These are phyloP conservation scores for Apteryx mantelli DNA, from an alignment of 2,113 vertebrate species.

Conservation along the genomic window DNA sequence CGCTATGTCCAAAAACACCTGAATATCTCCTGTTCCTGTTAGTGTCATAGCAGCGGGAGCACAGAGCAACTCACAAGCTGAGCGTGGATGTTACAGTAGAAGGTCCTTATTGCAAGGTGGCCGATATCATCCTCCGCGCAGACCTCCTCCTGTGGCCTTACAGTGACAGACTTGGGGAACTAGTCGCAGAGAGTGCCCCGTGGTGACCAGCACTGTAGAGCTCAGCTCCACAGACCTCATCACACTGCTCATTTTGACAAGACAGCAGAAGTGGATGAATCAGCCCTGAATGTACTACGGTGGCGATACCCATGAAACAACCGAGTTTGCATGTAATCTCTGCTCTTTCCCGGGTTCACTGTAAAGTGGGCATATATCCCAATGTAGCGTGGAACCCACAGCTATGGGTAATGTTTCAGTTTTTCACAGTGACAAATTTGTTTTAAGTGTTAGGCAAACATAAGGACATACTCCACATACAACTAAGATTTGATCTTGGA, in stretches of 20 bases:
- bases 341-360: neutral
- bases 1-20: neutral
- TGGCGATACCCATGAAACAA: neutral
- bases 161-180: neutral
- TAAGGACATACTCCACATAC: neutral
- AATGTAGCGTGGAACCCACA: neutral
- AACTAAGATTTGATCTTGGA: neutral
- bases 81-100: neutral
- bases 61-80: neutral
- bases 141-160: neutral
- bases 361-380: neutral
- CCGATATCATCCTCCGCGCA: neutral
- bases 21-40: neutral
- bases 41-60: fast-evolving
- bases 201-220: neutral
- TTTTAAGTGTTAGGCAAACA: neutral
- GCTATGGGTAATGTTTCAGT: neutral
- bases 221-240: neutral
- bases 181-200: fast-evolving
- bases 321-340: fast-evolving
- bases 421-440: neutral
- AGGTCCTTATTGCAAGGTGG: neutral
- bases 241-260: fast-evolving
- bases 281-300: neutral
- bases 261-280: neutral